phyloP scores from a whole-genome alignment of 2,797 vertebrate species.

The Meriones psammophilus region DNA sequence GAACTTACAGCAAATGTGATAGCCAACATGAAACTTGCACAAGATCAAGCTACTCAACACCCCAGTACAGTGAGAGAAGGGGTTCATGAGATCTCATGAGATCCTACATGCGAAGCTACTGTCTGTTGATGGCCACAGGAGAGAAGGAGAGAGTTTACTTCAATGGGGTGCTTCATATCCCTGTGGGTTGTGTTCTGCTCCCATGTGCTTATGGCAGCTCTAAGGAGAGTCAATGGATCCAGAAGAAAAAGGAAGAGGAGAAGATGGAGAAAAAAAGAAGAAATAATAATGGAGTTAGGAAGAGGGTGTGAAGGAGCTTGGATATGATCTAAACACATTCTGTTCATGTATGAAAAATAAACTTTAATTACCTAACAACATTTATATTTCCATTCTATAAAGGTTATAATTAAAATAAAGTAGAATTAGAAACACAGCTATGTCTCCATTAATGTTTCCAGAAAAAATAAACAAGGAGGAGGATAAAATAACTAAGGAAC shows the following conservation, averaged over 20 bases:
- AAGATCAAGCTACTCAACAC: not conserved
- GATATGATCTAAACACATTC: not conserved
- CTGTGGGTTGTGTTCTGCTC: not conserved
- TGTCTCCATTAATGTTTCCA: not conserved
- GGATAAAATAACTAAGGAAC: constrained; percentile 25
- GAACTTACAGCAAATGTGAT: not conserved
- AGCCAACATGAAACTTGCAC: not conserved
- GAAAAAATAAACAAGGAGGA: not conserved
- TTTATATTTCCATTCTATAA: not conserved
- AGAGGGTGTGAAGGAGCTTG: not conserved
- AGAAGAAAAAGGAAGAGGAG: not conserved
- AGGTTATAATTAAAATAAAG: not conserved
- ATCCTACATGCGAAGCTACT: not conserved
- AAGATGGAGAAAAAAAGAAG: not conserved
- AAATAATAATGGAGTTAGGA: not conserved
- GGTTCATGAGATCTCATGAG: not conserved
- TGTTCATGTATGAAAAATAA: not conserved
- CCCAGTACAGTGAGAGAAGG: not conserved
- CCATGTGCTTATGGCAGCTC: not conserved
- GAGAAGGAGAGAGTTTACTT: not conserved
- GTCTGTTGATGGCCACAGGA: too few relatives aligned
- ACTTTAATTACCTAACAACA: not conserved
- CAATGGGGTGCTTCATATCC: not conserved
- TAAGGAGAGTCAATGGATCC: not conserved
- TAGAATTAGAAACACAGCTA: constrained; percentile 9